A percentile compares a stretch with the other conserved stretches of the same genome.
Evolutionary conservation across 2,888 invertebrate genomes (phyloP).

Genomic region (Ligdia adustata): DNA sequence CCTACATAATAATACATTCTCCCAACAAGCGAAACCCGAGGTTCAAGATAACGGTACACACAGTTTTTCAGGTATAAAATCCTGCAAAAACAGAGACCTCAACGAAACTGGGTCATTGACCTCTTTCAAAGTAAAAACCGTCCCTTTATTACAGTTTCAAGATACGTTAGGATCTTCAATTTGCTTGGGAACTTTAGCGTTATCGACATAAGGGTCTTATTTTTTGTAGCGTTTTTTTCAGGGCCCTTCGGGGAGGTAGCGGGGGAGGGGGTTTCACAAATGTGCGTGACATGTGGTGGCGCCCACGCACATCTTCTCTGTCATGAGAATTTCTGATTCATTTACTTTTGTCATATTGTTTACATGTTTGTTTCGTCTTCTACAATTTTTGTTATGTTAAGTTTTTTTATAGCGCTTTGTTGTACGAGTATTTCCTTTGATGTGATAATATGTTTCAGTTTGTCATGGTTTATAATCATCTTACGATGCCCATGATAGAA

Average conservation of each 20-base stretch:
- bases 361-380: slow-evolving; percentile 43
- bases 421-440: too few species aligned
- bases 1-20: too few species aligned
- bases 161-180: slow-evolving; percentile 21
- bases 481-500: too few species aligned
- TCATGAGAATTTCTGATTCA: slow-evolving; percentile 81
- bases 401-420: too few species aligned
- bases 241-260: slow-evolving; percentile 64
- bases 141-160: slow-evolving; percentile 28
- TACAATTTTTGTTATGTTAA: too few species aligned
- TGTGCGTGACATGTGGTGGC: slow-evolving; percentile 74
- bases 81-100: slow-evolving; percentile 7
- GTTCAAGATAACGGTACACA: neutral
- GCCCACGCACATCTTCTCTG: slow-evolving; percentile 51
- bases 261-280: slow-evolving; percentile 59
- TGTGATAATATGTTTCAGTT: too few species aligned
- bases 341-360: slow-evolving; percentile 58
- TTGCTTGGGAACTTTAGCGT: slow-evolving; percentile 33
- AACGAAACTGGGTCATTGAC: slow-evolving; percentile 31
- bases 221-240: slow-evolving; percentile 66
- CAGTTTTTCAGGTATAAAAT: neutral
- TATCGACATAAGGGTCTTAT: slow-evolving; percentile 45
- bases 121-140: slow-evolving; percentile 23
- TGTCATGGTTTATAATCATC: too few species aligned
- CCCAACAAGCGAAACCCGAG: too few species aligned